Percentiles rank a stretch among this genome's conserved stretches.
Evolutionary conservation across 2,888 invertebrate species (phyloP).

Genomic region (Timandra comae): DNA sequence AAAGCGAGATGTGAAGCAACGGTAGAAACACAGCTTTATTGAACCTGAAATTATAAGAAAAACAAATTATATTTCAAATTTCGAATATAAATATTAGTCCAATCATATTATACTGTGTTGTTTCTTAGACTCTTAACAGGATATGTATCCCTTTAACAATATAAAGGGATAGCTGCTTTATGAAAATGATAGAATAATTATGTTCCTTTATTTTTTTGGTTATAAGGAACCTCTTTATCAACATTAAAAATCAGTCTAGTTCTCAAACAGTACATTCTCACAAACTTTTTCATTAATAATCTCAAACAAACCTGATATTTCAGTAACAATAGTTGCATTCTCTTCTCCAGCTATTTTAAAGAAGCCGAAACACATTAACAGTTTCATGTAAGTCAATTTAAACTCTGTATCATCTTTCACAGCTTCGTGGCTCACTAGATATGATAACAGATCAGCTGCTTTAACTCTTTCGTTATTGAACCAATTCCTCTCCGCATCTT

Average conservation of each 20-base stretch:
- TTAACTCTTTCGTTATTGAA: conserved; percentile 82
- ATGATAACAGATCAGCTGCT: conserved; percentile 73
- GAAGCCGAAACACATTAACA: conserved; percentile 80
- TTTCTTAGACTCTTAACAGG: too few species aligned
- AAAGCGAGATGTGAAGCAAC: conserved; percentile 81
- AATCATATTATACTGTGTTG: too few species aligned
- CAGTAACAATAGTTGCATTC: conserved; percentile 70
- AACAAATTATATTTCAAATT: too few species aligned
- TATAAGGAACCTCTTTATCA: too few species aligned
- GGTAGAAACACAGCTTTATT: conserved; percentile 82
- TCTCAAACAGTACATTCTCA: too few species aligned
- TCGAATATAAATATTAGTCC: too few species aligned
- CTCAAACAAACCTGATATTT: conserved; percentile 81
- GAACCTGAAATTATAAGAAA: conserved; percentile 51
- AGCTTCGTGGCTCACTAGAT: conserved; percentile 72
- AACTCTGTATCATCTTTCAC: conserved; percentile 78
- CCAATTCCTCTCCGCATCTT: conserved; percentile 76
- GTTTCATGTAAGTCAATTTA: conserved; percentile 79
- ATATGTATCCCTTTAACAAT: too few species aligned
- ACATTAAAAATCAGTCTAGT: too few species aligned
- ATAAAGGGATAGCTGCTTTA: too few species aligned
- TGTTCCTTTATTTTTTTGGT: too few species aligned
- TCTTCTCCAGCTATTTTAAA: conserved; percentile 76
- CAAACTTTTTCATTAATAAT: too few species aligned
- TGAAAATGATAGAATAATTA: too few species aligned